Base-by-base conservation (phyloP, 2,888 invertebrate genomes). In the Dynastes tityus region DNA sequence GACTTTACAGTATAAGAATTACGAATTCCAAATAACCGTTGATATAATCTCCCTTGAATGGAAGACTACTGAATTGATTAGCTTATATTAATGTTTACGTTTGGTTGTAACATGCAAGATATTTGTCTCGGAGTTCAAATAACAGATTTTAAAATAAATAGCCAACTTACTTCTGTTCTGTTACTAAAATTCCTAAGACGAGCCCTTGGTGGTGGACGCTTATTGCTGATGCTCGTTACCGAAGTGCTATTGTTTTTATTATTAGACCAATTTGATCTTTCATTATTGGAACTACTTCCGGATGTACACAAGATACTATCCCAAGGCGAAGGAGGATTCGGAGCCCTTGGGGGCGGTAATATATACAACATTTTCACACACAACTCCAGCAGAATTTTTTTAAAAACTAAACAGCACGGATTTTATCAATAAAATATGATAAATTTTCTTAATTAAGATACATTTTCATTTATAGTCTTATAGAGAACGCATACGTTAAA, bases 281-380 rank as follows among this genome's bases (percentile, higher is more conserved):
- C 80, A 64, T 80, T 82, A 45, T 78, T 80, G 71, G 80, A 77
- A 76, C 79, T 82, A 68, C 79, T 80, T 45, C 82, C 82, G 73
- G 82, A 82, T 27, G 82, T 80, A 78, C 89, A 89, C 76, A 89
- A 84, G 79, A 90, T 89, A 82, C 89, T 89, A 82, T 88, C 88
- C 90, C 90, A 90, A 13, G 89, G 89, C 9, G 89, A 89, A 74
- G 90, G 89, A 79, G 90, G 89, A 81, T 88, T 89, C 73, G 89
- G 89, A 63, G 88, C 88, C 82, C 89, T 88, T 73, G 90, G 89
- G 63, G 91, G 90, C 80, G 91, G 90, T 82, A 90, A 84, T 83
- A 90, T 88, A 85, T 90, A 90, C 85, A 91, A 87, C 90, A 91
- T 89, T 75, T 64, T 81, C 70, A 76, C 76, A 58, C 73, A 68